Base-by-base conservation (phyloP, 2,888 invertebrate genomes). In the Steinernema hermaphroditum region DNA sequence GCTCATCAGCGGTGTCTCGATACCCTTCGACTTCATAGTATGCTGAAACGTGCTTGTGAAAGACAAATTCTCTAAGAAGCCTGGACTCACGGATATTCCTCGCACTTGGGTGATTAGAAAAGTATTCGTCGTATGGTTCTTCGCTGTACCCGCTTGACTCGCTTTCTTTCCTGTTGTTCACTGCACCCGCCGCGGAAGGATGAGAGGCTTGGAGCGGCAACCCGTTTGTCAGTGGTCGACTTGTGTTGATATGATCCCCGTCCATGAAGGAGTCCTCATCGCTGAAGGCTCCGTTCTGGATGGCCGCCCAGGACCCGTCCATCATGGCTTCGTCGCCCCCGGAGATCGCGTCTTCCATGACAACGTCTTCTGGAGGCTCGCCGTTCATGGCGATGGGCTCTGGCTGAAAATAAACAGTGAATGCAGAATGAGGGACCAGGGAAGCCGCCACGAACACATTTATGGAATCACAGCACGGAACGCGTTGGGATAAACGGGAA, bases 31-130 rank as follows among this genome's bases (percentile, higher is more conserved):
- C 32, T 34, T 62, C 29, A 6, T 32, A 62, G 32, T 62, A 62
- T 1, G 62, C 62, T 62, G 32, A 46, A 46, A n/a, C n/a, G n/a
- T n/a, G n/a, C n/a, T n/a, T n/a, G n/a, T n/a, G n/a, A n/a, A n/a
- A n/a, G n/a, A n/a, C n/a, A n/a, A n/a, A n/a, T n/a, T n/a, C n/a
- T n/a, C n/a, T n/a, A n/a, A n/a, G n/a, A n/a, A n/a, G n/a, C n/a
- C n/a, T n/a, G n/a, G n/a, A n/a, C 62, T 32, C 2, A 62, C 62
- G 62, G 2, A 62, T 62, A 16, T 62, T 62, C 62, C 32, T 9
- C 16, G 62, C 62, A 16, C 62, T 62, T 16, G 62, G 62, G n/a
- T 62, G 62, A 62, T 62, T 62, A 16, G 62, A 22, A 32, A 29
- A 62, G 62, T 27, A 62, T 1, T 62, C 62, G 62, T 62, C 62